Conservation (phyloP, 2,113 vertebrate species). For the Nothocercus nigrocapillus region DNA sequence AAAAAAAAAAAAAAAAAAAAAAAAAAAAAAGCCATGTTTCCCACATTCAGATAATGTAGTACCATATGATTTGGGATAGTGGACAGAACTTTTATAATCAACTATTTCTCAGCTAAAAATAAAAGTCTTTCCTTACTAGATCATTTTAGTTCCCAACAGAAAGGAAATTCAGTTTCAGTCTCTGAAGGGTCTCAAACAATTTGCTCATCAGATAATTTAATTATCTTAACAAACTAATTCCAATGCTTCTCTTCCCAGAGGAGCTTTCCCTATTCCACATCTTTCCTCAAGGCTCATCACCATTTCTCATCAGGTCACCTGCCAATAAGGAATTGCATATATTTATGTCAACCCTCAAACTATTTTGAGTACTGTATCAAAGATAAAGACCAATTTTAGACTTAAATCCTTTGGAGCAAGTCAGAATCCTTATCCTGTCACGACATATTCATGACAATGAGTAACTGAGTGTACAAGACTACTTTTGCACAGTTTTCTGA, state of each 20-base stretch:
- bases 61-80: neutral
- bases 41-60: neutral
- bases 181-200: constrained; percentile 42
- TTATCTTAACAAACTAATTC: constrained; percentile 54
- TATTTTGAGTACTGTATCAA: neutral
- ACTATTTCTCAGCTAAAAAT: neutral
- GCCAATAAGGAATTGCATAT: neutral
- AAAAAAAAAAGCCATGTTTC: neutral
- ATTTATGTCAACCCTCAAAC: neutral
- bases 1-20: neutral
- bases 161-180: constrained; percentile 44
- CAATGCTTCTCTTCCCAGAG: constrained; percentile 19
- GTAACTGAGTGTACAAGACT: neutral
- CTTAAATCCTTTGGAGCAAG: neutral
- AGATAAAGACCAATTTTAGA: neutral
- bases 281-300: neutral
- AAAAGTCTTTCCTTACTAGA: neutral
- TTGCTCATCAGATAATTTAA: constrained; percentile 52
- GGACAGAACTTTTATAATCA: neutral
- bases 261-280: neutral
- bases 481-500: neutral
- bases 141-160: constrained; percentile 13
- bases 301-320: constrained; percentile 8
- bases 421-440: neutral
- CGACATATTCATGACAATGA: neutral